phyloP scores from a whole-genome alignment of 2,113 vertebrate species.

The Macroglossus sobrinus region DNA sequence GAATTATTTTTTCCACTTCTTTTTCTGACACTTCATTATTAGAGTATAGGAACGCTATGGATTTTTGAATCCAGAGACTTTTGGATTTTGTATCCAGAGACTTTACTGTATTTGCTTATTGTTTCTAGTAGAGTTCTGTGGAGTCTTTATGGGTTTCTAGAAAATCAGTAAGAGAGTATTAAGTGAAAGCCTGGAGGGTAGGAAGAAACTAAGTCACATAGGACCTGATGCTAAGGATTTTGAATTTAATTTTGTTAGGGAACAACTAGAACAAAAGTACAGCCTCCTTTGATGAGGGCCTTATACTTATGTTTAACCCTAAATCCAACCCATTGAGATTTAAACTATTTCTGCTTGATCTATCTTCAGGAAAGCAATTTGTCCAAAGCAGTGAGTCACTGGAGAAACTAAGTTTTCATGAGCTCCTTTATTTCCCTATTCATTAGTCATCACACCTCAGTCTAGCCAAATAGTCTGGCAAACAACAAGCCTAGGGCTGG shows the following conservation, averaged over 20 bases:
- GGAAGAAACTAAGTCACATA: neutral
- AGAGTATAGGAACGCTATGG: too few species aligned
- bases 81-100: too few species aligned
- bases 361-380: neutral
- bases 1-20: too few species aligned
- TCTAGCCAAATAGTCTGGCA: accelerated
- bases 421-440: neutral
- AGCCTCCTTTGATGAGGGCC: neutral
- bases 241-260: neutral
- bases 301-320: neutral
- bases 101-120: too few species aligned
- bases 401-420: neutral
- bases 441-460: neutral
- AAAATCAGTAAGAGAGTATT: neutral
- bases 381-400: neutral
- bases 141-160: too few species aligned
- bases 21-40: too few species aligned
- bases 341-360: neutral
- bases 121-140: too few species aligned
- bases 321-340: neutral
- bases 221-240: neutral
- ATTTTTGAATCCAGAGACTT: too few species aligned
- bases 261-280: neutral
- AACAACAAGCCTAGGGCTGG: neutral
- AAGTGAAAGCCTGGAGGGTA: neutral